Conservation (phyloP, 2,797 vertebrate genomes). For the Pteronotus mesoamericanus region DNA sequence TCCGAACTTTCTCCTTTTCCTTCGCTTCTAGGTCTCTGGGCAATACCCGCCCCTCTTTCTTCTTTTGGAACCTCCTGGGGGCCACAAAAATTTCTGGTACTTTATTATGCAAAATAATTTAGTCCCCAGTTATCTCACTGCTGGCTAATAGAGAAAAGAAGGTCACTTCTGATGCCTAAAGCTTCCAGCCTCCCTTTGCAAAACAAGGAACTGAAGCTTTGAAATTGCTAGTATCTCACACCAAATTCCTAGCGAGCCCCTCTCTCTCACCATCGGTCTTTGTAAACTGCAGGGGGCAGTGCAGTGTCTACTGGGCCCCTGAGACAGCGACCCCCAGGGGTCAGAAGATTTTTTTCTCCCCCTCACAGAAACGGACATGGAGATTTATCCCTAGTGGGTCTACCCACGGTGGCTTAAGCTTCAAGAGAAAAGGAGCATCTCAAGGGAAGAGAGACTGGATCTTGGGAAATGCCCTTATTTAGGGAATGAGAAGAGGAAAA, state of each 20-base stretch:
- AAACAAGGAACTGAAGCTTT: background rate
- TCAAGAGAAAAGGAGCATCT: background rate
- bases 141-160: background rate
- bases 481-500: background rate
- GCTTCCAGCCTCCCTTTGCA: background rate
- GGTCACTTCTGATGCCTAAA: background rate
- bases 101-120: background rate
- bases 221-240: background rate
- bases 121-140: background rate
- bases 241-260: background rate
- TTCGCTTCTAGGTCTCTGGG: background rate
- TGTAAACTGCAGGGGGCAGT: background rate
- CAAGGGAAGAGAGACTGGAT: background rate
- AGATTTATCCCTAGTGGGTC: background rate
- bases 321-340: background rate
- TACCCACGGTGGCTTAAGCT: background rate
- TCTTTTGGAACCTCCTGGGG: background rate
- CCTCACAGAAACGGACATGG: background rate
- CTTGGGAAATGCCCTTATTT: background rate
- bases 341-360: background rate
- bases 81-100: background rate
- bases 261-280: background rate
- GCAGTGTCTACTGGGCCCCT: background rate
- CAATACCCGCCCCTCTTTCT: background rate
- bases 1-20: background rate